Evolutionary conservation across 2,113 vertebrate species (phyloP).

Genomic region (Dolichotis patagonum): DNA sequence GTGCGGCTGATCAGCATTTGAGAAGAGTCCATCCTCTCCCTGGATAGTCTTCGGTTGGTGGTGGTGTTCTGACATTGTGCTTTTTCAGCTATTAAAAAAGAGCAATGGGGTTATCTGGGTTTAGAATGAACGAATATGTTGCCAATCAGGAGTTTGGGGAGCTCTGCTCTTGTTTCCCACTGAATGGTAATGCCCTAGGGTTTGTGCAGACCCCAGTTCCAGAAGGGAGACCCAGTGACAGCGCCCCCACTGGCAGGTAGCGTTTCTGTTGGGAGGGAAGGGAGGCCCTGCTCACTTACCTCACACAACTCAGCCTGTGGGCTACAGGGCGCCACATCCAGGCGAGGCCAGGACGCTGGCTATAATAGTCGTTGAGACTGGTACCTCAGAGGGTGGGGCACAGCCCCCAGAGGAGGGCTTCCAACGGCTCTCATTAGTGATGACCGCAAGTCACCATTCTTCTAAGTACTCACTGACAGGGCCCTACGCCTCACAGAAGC

Average conservation of each 20-base stretch:
- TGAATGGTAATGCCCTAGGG: not conserved
- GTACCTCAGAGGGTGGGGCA: too few species aligned
- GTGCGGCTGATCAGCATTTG: not conserved
- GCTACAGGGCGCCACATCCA: too few species aligned
- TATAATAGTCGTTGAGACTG: too few species aligned
- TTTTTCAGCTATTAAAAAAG: constrained; percentile 12
- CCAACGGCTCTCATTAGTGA: too few species aligned
- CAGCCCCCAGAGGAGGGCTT: too few species aligned
- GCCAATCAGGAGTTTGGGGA: not conserved
- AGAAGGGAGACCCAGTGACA: not conserved
- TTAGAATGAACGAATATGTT: constrained; percentile 13
- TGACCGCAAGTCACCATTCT: too few species aligned
- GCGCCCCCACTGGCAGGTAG: not conserved
- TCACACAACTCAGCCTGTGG: too few species aligned
- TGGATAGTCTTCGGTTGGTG: not conserved
- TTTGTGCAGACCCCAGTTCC: not conserved
- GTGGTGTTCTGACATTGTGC: not conserved
- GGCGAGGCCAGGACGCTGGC: too few species aligned
- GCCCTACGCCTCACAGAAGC: not conserved
- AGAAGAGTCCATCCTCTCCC: not conserved
- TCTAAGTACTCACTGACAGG: not conserved
- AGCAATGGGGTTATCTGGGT: not conserved
- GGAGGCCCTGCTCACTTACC: too few species aligned
- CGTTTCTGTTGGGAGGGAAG: too few species aligned
- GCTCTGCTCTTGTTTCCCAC: not conserved